Conservation (phyloP, 2,797 vertebrate species). For the Capromys pilorides region DNA sequence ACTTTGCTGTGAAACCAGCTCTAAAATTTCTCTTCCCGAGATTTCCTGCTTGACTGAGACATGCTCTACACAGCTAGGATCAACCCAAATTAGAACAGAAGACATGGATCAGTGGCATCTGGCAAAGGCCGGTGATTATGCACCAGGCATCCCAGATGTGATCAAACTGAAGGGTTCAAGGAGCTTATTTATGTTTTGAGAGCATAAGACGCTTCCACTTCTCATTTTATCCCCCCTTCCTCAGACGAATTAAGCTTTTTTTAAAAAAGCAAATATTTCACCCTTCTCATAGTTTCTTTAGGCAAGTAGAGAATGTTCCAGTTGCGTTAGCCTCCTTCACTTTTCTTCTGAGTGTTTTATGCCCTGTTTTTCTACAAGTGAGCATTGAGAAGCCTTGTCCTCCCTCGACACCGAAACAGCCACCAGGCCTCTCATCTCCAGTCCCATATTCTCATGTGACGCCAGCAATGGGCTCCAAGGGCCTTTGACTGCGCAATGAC, state of each 20-base stretch:
- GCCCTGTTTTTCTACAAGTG: not conserved
- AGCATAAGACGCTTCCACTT: not conserved
- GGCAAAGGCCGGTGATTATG: not conserved
- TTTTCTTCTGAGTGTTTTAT: not conserved
- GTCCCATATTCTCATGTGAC: rapidly evolving
- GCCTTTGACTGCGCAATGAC: not conserved
- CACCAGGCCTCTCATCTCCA: not conserved
- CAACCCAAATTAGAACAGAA: not conserved
- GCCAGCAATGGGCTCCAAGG: not conserved
- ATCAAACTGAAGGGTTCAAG: not conserved
- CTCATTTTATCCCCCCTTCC: not conserved
- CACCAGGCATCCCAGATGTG: not conserved
- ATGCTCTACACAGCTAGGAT: not conserved
- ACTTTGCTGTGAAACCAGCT: not conserved
- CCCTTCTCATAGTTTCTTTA: not conserved
- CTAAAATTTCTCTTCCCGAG: not conserved
- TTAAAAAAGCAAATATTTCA: slow-evolving; percentile 16
- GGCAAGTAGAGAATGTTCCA: slow-evolving; percentile 31
- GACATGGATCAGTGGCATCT: not conserved
- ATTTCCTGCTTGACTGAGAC: not conserved
- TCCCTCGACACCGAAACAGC: not conserved
- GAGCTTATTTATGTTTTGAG: not conserved
- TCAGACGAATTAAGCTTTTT: slow-evolving; percentile 9
- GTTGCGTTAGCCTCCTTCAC: not conserved
- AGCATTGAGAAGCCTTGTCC: not conserved